Conservation (phyloP, 2,113 vertebrate genomes). For the Scomber scombrus region DNA sequence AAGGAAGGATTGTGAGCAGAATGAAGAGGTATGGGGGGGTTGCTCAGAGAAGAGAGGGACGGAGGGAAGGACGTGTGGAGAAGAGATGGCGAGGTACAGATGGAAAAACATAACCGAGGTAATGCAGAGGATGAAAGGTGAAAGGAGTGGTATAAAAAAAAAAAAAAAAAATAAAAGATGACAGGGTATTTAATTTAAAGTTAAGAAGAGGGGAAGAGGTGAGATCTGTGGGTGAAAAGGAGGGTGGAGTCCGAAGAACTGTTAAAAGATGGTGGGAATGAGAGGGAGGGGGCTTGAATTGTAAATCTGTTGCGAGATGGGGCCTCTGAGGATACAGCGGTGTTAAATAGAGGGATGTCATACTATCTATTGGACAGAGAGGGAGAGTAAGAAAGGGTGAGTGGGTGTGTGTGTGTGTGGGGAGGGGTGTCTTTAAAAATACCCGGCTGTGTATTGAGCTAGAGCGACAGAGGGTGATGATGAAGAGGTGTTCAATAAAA, state of each 20-base stretch:
- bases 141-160: not conserved
- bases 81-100: not conserved
- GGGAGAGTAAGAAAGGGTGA: not conserved
- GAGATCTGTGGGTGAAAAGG: not conserved
- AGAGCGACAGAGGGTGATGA: not conserved
- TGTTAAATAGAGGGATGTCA: slow-evolving; percentile 28
- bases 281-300: not conserved
- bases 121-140: not conserved
- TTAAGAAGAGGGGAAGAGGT: not conserved
- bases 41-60: slow-evolving; percentile 1
- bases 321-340: slow-evolving; percentile 21
- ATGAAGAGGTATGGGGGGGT: not conserved
- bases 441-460: slow-evolving; percentile 1
- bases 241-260: not conserved
- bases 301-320: slow-evolving; percentile 11
- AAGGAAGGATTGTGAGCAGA: not conserved
- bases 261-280: not conserved
- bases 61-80: not conserved
- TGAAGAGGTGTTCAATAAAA: not conserved
- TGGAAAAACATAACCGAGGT: slow-evolving; percentile 5
- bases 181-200: not conserved
- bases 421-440: not conserved
- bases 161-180: not conserved
- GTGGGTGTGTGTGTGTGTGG: not conserved
- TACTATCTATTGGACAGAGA: not conserved